These are phyloP conservation scores for Petrocephalus schoutedeni DNA, from an alignment of 2,797 vertebrate genomes.

Conservation along the genomic window DNA sequence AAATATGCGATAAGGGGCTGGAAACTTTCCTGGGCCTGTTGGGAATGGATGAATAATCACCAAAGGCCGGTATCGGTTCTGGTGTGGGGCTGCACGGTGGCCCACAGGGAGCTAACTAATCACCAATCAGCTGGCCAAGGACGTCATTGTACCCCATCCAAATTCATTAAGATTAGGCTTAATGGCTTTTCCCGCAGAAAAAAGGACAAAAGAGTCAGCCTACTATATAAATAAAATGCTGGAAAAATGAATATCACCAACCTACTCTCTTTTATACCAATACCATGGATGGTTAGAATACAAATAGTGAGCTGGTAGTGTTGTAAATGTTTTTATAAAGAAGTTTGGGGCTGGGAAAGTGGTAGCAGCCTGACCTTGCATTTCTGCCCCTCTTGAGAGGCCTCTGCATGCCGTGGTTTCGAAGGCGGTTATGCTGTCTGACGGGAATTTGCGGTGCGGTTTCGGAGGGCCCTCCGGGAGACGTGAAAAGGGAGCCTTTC, in stretches of 20 bases:
- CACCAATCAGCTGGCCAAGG: slow-evolving; percentile 53
- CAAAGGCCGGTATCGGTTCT: slow-evolving; percentile 33
- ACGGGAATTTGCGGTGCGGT: not conserved
- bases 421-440: not conserved
- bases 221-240: slow-evolving; percentile 39
- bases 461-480: not conserved
- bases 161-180: slow-evolving; percentile 61
- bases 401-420: not conserved
- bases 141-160: slow-evolving; percentile 54
- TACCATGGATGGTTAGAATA: slow-evolving; percentile 41
- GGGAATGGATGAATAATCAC: slow-evolving; percentile 45
- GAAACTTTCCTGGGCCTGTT: slow-evolving; percentile 40
- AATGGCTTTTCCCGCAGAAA: slow-evolving; percentile 51
- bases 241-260: slow-evolving; percentile 25
- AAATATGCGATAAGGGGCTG: slow-evolving; percentile 46
- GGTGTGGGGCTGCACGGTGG: slow-evolving; percentile 27
- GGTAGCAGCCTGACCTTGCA: not conserved
- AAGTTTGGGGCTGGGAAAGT: not conserved
- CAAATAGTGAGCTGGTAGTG: slow-evolving; percentile 24
- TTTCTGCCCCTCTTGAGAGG: not conserved
- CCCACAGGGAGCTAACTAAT: slow-evolving; percentile 41
- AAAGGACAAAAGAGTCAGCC: slow-evolving; percentile 26
- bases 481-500: not conserved
- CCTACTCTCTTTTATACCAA: slow-evolving; percentile 34
- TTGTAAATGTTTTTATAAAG: slow-evolving; percentile 26